phyloP scores from a whole-genome alignment of 2,888 invertebrate genomes.

The Sminthurinus aureus region DNA sequence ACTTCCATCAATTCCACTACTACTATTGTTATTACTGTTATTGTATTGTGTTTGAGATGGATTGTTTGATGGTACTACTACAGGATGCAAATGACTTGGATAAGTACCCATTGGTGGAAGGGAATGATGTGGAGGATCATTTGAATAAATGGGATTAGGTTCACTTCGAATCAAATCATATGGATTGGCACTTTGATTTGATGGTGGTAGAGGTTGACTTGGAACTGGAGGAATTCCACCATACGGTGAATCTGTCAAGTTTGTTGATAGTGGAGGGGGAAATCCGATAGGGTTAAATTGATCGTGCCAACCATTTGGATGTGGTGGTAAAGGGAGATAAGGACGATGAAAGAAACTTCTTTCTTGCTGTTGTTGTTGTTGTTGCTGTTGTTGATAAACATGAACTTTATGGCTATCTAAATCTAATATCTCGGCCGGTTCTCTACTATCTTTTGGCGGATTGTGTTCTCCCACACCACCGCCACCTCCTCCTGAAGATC shows the following conservation, averaged over 20 bases:
- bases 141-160: constrained; percentile 40
- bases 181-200: constrained; percentile 16
- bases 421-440: constrained; percentile 82
- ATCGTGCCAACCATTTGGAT: constrained; percentile 53
- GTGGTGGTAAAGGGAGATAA: constrained; percentile 54
- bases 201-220: constrained; percentile 19
- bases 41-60: constrained; percentile 15
- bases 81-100: constrained; percentile 29
- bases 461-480: constrained; percentile 52
- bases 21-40: neutral
- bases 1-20: neutral
- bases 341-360: constrained; percentile 57
- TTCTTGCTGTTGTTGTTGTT: constrained; percentile 40
- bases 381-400: constrained; percentile 67
- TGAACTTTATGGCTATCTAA: constrained; percentile 88
- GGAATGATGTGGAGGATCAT: constrained; percentile 39
- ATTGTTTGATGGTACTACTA: constrained; percentile 33
- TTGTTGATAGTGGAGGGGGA: constrained; percentile 29
- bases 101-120: constrained; percentile 9
- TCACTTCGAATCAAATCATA: constrained; percentile 20
- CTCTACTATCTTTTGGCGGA: constrained; percentile 60
- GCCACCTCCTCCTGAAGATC: constrained; percentile 49
- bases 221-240: constrained; percentile 42
- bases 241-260: neutral
- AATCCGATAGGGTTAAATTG: constrained; percentile 28